Evolutionary conservation across 2,888 invertebrate genomes (phyloP).

Genomic region (Callyntrura sp.): DNA sequence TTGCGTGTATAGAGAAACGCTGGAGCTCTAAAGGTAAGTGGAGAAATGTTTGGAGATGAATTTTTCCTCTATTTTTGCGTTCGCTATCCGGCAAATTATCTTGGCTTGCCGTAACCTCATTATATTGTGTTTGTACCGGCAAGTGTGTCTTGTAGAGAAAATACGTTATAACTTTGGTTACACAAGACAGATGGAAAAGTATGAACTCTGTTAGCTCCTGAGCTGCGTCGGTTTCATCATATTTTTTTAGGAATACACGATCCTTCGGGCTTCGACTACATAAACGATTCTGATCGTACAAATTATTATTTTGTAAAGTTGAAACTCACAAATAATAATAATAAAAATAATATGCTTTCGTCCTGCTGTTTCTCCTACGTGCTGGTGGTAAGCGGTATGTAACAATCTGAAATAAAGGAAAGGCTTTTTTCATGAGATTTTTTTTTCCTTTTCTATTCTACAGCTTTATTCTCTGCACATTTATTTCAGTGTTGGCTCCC

Average conservation of each 20-base stretch:
- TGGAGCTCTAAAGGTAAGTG: too few species aligned
- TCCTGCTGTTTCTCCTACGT: conserved; percentile 10
- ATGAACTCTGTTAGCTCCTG: conserved; percentile 16
- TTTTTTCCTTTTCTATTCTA: too few species aligned
- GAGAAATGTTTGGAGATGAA: too few species aligned
- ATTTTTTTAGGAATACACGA: neutral
- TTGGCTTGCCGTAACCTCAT: too few species aligned
- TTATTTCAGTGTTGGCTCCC: neutral
- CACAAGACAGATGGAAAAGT: conserved; percentile 12
- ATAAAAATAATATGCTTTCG: conserved; percentile 34
- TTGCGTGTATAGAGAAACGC: too few species aligned
- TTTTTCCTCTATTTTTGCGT: too few species aligned
- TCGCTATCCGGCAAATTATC: too few species aligned
- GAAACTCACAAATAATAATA: conserved; percentile 51
- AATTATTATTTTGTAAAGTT: conserved; percentile 61
- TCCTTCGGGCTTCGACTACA: neutral
- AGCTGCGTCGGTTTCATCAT: neutral
- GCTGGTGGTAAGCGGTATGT: conserved; percentile 45
- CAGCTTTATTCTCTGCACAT: neutral
- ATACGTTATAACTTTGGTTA: neutral
- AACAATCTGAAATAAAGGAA: conserved; percentile 9
- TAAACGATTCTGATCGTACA: conserved; percentile 57
- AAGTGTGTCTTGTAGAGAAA: too few species aligned
- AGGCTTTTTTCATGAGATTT: conserved; percentile 52
- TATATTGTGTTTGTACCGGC: too few species aligned